Evolutionary conservation across 1,140 invertebrate species (phyloP), one percentile per base, ranked within the genome.

Genomic region (Tetraneura akinire): DNA sequence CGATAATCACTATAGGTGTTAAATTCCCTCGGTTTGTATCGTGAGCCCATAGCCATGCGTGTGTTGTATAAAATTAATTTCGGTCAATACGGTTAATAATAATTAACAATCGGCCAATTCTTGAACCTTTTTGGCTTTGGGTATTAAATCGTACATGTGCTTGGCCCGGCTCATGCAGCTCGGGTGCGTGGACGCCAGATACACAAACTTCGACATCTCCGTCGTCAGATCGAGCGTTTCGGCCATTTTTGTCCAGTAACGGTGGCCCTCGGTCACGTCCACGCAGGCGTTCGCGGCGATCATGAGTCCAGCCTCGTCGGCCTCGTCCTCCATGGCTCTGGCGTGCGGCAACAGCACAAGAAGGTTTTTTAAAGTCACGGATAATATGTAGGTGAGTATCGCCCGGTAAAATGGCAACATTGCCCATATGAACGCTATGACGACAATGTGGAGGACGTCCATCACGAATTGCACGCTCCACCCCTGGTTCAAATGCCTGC

Each of bases 301-400:
- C n/a, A 42, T 37, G 0, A 66, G n/a, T 1, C 62, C 62, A 11
- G 5, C n/a, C 3, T 18, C 32, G 11, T 45, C 62, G 1, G 62
- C 62, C 4, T 66, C 62, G 1, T 2, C 8, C 1, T 66, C 62
- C 0, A 21, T 37, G 0, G 11, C 10, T 4, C 62, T n/a, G 0
- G 0, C 3, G 3, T 0, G 13, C 1, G n/a, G 4, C n/a, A 66
- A 5, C 11, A 0, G 0, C 4, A 66, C 29, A 13, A 18, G 11
- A 0, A 21, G 10, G 8, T 66, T 1, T 0, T 21, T 21, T 0
- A 42, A 0, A 0, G n/a, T 0, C 0, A 3, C 0, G 11, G 42
- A 3, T 0, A 37, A 3, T 0, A 8, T 37, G 32, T 53, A 18
- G 3, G 18, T 4, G 4, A 21, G 21, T 11, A 66, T 0, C 11